Conservation (phyloP, 2,113 vertebrate species). For the Forbesichthys agassizii region DNA sequence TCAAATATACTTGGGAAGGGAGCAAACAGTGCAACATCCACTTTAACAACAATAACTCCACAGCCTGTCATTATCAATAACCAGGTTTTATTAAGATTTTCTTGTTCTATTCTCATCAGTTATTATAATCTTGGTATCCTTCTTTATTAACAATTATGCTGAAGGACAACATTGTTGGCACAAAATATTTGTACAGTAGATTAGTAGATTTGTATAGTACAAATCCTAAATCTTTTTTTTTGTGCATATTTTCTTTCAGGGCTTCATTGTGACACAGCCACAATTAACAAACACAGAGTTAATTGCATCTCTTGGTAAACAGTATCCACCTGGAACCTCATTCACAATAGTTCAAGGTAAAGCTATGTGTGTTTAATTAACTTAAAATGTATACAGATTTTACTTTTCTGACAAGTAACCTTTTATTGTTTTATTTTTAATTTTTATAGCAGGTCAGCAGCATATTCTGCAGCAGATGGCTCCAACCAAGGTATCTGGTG, state of each 20-base stretch:
- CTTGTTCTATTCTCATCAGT: neutral
- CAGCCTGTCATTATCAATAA: constrained; percentile 80
- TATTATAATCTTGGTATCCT: neutral
- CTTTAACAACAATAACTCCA: constrained; percentile 68
- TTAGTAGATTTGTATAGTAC: neutral
- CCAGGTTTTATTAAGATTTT: constrained; percentile 70
- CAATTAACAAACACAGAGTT: constrained; percentile 81
- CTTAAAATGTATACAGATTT: neutral
- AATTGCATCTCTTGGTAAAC: constrained; percentile 80
- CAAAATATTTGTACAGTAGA: neutral
- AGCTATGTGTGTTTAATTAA: neutral
- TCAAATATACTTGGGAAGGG: constrained; percentile 62
- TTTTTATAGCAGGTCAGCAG: constrained; percentile 57
- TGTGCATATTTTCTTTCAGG: constrained; percentile 73
- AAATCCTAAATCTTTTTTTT: neutral
- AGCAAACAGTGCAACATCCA: constrained; percentile 58
- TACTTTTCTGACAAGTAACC: neutral
- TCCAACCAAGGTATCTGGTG: constrained; percentile 45
- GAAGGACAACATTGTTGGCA: neutral
- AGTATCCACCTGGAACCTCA: constrained; percentile 81
- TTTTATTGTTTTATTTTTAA: constrained; percentile 8
- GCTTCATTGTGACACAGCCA: constrained; percentile 82
- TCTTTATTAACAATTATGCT: neutral
- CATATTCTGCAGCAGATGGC: constrained; percentile 51
- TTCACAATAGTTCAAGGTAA: constrained; percentile 85